Percentiles rank a stretch among this genome's conserved stretches.
Conservation (phyloP, 1,140 invertebrate genomes). For the Branchinecta lynchi region DNA sequence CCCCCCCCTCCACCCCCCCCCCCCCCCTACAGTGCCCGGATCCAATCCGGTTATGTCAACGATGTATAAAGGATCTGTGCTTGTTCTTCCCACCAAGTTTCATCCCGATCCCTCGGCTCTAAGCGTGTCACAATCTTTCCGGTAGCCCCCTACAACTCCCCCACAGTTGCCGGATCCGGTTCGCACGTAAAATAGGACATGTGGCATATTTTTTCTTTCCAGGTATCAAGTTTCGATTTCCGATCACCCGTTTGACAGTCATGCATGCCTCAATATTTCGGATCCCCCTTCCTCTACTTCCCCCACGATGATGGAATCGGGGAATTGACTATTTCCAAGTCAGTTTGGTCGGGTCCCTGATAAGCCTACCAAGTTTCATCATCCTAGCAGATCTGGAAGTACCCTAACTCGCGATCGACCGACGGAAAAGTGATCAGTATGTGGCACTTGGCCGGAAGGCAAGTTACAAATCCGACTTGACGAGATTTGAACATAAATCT, state of each 20-base stretch:
- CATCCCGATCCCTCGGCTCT: slow-evolving; percentile 3
- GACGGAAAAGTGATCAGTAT: no score
- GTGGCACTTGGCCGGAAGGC: no score
- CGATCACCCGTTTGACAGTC: neutral
- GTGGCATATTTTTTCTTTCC: neutral
- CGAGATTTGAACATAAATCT: no score
- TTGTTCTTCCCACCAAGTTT: slow-evolving; percentile 9
- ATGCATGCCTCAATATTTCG: neutral
- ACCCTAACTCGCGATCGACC: no score
- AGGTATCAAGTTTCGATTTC: neutral
- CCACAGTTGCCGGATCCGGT: neutral
- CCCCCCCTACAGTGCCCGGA: neutral
- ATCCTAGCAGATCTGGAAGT: no score
- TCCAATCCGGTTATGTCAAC: slow-evolving; percentile 9
- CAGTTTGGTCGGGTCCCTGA: no score
- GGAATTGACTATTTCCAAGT: no score
- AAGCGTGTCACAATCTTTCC: neutral
- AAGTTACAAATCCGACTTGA: no score
- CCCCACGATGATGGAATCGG: no score
- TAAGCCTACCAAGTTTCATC: no score
- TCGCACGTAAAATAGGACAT: neutral
- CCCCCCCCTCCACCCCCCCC: no score
- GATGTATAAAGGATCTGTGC: neutral
- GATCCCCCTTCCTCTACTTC: neutral
- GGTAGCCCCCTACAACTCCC: neutral